Conservation (phyloP, 2,888 invertebrate genomes). For the Aleiodes leptofemur region DNA sequence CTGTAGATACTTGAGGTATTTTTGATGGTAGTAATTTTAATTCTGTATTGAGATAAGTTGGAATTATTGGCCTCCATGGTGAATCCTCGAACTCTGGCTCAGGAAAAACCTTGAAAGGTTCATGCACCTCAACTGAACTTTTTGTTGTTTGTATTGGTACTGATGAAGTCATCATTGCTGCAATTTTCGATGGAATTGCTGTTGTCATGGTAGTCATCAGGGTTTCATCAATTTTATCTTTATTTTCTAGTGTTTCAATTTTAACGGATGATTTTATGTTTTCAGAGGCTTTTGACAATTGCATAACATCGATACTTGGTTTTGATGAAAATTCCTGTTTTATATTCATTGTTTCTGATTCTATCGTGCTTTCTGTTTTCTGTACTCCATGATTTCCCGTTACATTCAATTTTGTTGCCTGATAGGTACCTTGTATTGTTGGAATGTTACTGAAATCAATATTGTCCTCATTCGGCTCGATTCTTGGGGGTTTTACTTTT, state of each 20-base stretch:
- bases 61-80: conserved; percentile 72
- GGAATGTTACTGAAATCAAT: conserved; percentile 71
- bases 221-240: conserved; percentile 19
- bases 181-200: conserved; percentile 4
- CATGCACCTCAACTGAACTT: conserved; percentile 40
- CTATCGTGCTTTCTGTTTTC: conserved; percentile 49
- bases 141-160: conserved; percentile 10
- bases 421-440: conserved; percentile 72
- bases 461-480: conserved; percentile 65
- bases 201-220: conserved; percentile 31
- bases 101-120: conserved; percentile 64
- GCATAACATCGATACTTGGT: conserved; percentile 31
- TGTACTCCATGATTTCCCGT: conserved; percentile 51
- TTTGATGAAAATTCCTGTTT: conserved; percentile 40
- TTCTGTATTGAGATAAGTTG: conserved; percentile 65
- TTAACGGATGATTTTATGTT: conserved; percentile 68
- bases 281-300: conserved; percentile 49
- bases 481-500: conserved; percentile 61
- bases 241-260: conserved; percentile 35
- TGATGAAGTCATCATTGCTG: conserved; percentile 1
- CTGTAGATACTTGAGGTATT: conserved; percentile 17
- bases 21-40: conserved; percentile 57
- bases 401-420: conserved; percentile 67
- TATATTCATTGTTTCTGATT: conserved; percentile 43
- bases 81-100: conserved; percentile 71